phyloP scores from a whole-genome alignment of 1,140 invertebrate species.

The Centruroides sculpturatus region DNA sequence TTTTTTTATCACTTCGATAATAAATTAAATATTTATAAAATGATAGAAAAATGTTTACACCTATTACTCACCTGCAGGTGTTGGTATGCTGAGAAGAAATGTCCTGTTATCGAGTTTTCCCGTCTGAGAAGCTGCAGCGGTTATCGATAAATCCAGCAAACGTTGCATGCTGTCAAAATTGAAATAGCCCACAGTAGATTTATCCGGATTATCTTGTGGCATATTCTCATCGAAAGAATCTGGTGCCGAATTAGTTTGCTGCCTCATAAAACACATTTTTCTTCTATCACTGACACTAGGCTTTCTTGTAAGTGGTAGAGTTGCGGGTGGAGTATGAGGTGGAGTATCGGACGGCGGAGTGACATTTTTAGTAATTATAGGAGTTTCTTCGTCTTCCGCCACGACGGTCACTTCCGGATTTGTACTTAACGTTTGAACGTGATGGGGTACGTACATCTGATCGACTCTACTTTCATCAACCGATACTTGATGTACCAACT shows the following conservation, averaged over 20 bases:
- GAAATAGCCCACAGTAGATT: slow-evolving; percentile 11
- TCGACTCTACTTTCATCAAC: not conserved
- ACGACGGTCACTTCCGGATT: not conserved
- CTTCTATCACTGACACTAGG: not conserved
- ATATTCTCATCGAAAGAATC: slow-evolving; percentile 27
- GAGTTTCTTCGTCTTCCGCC: not conserved
- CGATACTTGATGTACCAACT: slow-evolving; percentile 3
- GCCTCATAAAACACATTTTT: slow-evolving; percentile 25
- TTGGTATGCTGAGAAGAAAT: slow-evolving; percentile 15
- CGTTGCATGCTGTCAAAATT: slow-evolving; percentile 20
- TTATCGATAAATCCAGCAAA: slow-evolving; percentile 15
- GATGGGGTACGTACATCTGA: not conserved
- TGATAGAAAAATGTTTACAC: too few relatives aligned
- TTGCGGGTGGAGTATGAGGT: slow-evolving; percentile 3
- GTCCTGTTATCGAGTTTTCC: slow-evolving; percentile 4
- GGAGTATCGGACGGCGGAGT: slow-evolving; percentile 4
- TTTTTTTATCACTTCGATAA: too few relatives aligned
- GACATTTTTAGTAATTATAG: not conserved
- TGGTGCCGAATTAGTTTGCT: slow-evolving; percentile 34
- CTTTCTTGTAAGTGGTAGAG: slow-evolving; percentile 5
- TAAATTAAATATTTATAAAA: too few relatives aligned
- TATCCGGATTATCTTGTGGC: not conserved
- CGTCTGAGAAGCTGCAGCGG: slow-evolving; percentile 5
- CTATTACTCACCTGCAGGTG: slow-evolving; percentile 13
- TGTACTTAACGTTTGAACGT: not conserved